These are phyloP conservation scores for Sarcophaga carnaria DNA, from an alignment of 2,888 invertebrate species.

Conservation along the genomic window DNA sequence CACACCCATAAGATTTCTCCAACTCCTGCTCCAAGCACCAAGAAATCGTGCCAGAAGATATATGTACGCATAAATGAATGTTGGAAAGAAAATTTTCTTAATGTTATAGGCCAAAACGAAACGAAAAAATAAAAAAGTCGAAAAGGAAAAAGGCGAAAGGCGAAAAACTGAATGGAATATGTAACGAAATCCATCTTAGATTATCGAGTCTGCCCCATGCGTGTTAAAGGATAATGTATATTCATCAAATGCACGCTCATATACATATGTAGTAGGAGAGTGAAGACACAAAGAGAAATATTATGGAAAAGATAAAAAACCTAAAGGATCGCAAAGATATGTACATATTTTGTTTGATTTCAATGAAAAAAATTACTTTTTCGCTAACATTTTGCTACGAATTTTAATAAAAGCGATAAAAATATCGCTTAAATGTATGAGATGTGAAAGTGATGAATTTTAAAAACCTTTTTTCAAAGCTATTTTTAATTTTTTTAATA, in stretches of 20 bases:
- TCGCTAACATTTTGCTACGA: no score
- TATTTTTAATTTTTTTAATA: no score
- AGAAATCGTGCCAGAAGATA: neutral
- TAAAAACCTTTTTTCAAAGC: no score
- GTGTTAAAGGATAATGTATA: constrained; percentile 69
- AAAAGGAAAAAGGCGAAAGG: neutral
- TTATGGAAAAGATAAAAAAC: constrained; percentile 40
- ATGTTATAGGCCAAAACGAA: constrained; percentile 49
- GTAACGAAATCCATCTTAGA: constrained; percentile 54
- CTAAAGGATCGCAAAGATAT: constrained; percentile 62
- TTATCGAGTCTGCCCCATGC: constrained; percentile 62
- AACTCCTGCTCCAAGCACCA: neutral
- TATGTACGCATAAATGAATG: neutral
- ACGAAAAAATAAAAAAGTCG: constrained; percentile 8
- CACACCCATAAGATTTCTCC: constrained; percentile 67
- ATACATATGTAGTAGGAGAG: neutral
- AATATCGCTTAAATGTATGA: no score
- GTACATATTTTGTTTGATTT: constrained; percentile 26
- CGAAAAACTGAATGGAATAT: neutral
- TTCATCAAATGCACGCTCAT: constrained; percentile 60
- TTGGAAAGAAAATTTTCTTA: constrained; percentile 64
- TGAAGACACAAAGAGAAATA: neutral
- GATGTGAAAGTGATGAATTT: no score
- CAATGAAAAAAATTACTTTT: no score
- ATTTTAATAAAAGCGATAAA: no score